Evolutionary conservation across 2,888 invertebrate species (phyloP).

Genomic region (Troglohyphantes excavatus): DNA sequence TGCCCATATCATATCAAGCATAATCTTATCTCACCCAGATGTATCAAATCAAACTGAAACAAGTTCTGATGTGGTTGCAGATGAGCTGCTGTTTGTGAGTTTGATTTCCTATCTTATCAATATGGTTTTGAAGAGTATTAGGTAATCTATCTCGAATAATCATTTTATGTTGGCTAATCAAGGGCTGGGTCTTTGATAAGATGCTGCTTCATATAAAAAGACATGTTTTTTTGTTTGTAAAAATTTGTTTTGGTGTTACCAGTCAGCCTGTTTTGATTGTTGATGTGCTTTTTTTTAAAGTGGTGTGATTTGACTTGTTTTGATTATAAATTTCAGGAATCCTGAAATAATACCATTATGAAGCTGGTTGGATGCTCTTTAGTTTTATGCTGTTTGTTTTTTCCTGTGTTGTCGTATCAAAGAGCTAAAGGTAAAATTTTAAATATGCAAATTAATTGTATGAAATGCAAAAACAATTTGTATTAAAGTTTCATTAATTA

Average conservation of each 20-base stretch:
- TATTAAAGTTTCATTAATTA: too few species aligned
- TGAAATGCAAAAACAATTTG: too few species aligned
- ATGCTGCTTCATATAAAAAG: too few species aligned
- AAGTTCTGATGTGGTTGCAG: not conserved
- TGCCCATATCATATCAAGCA: not conserved
- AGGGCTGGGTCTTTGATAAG: too few species aligned
- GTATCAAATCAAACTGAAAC: not conserved
- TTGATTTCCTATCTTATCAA: not conserved
- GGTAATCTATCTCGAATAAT: not conserved
- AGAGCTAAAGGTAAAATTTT: not conserved
- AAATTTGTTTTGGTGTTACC: too few species aligned
- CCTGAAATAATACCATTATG: not conserved
- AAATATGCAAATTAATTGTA: too few species aligned
- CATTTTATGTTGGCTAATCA: not conserved
- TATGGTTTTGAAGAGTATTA: not conserved
- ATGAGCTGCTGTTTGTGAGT: not conserved
- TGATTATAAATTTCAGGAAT: not conserved
- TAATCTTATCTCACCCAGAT: not conserved
- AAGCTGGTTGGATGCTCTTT: not conserved
- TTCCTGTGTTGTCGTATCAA: not conserved
- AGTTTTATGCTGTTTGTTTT: not conserved
- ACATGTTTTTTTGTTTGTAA: too few species aligned
- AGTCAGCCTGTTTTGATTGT: too few species aligned
- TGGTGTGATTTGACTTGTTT: too few species aligned
- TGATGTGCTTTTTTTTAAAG: too few species aligned